These are phyloP conservation scores for Halcyon smyrnensis DNA, from an alignment of 2,797 vertebrate genomes.

Conservation along the genomic window DNA sequence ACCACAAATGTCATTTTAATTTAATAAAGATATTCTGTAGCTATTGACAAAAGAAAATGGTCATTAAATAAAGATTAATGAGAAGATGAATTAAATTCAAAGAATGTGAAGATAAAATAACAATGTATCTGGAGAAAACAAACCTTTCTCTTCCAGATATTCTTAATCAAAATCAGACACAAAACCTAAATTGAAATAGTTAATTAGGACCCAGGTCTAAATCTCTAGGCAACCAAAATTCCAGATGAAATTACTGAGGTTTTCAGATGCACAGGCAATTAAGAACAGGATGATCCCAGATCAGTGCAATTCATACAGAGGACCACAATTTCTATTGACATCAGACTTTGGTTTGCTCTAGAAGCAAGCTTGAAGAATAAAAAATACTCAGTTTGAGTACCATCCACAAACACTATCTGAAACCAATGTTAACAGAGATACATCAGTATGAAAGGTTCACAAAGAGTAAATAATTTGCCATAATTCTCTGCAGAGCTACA, in stretches of 20 bases:
- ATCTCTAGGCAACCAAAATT: constrained; percentile 7
- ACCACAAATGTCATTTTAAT: not conserved
- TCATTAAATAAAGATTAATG: constrained; percentile 45
- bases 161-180: constrained; percentile 42
- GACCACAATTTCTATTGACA: not conserved
- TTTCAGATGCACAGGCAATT: not conserved
- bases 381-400: not conserved
- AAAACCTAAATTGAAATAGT: constrained; percentile 47
- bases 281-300: not conserved
- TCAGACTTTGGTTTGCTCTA: not conserved
- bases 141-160: constrained; percentile 19
- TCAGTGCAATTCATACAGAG: not conserved
- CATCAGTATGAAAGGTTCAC: not conserved
- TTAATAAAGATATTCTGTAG: constrained; percentile 7
- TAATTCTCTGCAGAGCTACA: not conserved
- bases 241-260: constrained; percentile 3
- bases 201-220: constrained; percentile 11
- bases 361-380: not conserved
- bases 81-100: constrained; percentile 8
- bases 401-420: not conserved
- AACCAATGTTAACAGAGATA: not conserved
- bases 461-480: not conserved
- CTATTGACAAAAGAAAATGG: not conserved
- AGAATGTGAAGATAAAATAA: constrained; percentile 19
- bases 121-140: constrained; percentile 26